phyloP scores from a whole-genome alignment of 2,113 vertebrate genomes.

The Trochalopteron elliotii region DNA sequence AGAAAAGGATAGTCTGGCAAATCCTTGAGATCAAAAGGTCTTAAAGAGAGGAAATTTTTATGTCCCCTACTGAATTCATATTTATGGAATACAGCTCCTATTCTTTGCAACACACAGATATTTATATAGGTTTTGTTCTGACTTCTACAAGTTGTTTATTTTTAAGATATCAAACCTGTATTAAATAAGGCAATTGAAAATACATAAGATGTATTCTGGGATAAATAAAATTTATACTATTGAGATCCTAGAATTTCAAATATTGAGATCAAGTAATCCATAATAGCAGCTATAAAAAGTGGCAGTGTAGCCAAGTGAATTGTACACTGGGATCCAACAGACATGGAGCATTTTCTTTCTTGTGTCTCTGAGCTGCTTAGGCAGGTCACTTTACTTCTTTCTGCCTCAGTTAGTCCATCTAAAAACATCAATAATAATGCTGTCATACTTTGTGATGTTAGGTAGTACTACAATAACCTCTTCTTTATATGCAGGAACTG shows the following conservation, averaged over 20 bases:
- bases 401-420: neutral
- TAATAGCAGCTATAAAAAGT: neutral
- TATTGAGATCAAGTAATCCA: neutral
- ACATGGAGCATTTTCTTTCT: neutral
- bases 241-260: neutral
- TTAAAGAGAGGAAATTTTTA: neutral
- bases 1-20: neutral
- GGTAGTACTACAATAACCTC: neutral
- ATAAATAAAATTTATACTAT: neutral
- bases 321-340: neutral
- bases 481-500: neutral
- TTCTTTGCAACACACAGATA: neutral
- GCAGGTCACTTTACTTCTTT: neutral
- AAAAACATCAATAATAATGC: neutral
- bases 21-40: neutral
- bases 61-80: neutral
- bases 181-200: neutral
- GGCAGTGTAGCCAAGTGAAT: neutral
- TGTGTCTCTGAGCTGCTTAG: neutral
- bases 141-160: neutral
- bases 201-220: neutral
- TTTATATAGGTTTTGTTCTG: neutral
- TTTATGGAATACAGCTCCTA: neutral
- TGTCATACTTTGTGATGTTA: neutral
- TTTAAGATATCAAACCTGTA: neutral